Conservation (phyloP, 2,888 invertebrate species). For the Prosopocoilus inquinatus region DNA sequence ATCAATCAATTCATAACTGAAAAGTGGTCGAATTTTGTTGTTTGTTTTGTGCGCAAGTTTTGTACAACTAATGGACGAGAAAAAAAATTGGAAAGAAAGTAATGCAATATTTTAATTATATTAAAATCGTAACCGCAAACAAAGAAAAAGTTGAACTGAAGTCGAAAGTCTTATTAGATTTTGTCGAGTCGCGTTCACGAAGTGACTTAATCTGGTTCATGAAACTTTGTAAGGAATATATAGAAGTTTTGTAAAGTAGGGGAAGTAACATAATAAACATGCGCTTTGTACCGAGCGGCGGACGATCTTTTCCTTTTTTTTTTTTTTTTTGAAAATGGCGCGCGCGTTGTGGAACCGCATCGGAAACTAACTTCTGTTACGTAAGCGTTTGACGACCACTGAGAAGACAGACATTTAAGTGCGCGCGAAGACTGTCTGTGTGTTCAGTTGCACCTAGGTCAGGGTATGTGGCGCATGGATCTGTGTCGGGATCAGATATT, state of each 20-base stretch:
- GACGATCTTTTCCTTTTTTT: too few species aligned
- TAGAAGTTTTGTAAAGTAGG: neutral
- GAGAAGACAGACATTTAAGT: conserved; percentile 25
- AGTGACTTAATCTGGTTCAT: conserved; percentile 13
- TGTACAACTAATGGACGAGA: too few species aligned
- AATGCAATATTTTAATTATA: too few species aligned
- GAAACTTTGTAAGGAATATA: conserved; percentile 4
- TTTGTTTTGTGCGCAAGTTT: too few species aligned
- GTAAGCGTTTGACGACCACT: conserved; percentile 14
- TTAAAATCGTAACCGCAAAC: conserved; percentile 10
- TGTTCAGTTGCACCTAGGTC: conserved; percentile 27
- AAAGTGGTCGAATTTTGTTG: too few species aligned
- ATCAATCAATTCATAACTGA: too few species aligned
- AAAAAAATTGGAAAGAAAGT: too few species aligned
- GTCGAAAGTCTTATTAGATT: conserved; percentile 15
- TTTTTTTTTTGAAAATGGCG: too few species aligned
- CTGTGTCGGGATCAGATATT: conserved; percentile 31
- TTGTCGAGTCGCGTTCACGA: conserved; percentile 10
- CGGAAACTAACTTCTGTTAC: conserved; percentile 2
- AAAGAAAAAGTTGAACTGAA: conserved; percentile 11
- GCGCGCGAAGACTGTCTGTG: conserved; percentile 21
- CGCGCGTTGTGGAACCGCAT: too few species aligned
- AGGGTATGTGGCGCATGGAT: conserved; percentile 30
- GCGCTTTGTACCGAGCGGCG: neutral
- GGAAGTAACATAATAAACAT: neutral